phyloP scores from a whole-genome alignment of 2,113 vertebrate genomes.

The Colaptes auratus region DNA sequence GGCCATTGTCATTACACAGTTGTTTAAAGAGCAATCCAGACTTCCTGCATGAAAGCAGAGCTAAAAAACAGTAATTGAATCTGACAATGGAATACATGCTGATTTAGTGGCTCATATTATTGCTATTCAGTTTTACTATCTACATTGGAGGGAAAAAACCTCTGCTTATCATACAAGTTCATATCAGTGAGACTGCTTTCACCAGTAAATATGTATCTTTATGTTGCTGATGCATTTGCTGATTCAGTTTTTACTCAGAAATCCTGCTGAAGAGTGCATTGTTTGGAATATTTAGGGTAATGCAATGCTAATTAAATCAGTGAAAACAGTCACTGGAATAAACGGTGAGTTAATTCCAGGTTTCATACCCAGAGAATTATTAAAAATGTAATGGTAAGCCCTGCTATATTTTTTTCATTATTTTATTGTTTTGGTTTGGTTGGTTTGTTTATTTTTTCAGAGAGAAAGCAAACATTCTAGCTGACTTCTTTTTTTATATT shows the following conservation, averaged over 20 bases:
- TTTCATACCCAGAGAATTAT: not conserved
- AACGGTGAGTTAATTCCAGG: not conserved
- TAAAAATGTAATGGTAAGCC: not conserved
- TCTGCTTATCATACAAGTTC: not conserved
- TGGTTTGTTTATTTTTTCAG: not conserved
- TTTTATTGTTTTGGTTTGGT: no score
- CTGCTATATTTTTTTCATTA: not conserved
- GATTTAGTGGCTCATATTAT: not conserved
- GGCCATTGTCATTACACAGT: fast-evolving
- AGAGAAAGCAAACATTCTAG: not conserved
- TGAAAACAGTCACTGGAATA: not conserved
- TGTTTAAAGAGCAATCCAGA: not conserved
- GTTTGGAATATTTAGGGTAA: not conserved
- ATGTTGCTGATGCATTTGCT: not conserved
- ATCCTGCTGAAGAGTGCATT: not conserved
- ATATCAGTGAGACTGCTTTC: not conserved
- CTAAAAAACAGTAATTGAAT: not conserved
- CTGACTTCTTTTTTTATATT: not conserved
- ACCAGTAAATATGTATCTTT: not conserved
- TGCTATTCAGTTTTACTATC: not conserved
- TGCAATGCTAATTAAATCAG: not conserved
- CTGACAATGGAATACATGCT: not conserved
- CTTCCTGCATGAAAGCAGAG: not conserved
- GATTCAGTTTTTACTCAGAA: not conserved
- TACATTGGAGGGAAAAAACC: not conserved